Base-by-base conservation (phyloP, 2,888 invertebrate species). In the Epistrophella euchroma region DNA sequence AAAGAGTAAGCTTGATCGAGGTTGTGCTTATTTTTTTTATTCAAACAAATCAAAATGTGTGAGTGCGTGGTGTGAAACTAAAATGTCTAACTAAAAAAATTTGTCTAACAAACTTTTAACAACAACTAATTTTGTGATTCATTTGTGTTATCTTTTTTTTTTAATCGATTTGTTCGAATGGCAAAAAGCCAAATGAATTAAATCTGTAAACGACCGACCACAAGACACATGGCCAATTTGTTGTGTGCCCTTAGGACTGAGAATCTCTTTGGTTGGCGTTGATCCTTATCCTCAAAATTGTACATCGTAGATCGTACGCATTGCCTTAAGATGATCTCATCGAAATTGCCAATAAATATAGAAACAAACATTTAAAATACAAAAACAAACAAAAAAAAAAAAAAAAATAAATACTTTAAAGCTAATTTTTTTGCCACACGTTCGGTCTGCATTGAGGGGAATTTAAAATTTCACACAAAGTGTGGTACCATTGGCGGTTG, bases 61-160 rank as follows among this genome's bases (percentile, higher is more conserved):
- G 52, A 10, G 52, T 19, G 25, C 37, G n/a, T 64, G 17, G 35
- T 71, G 43, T 71, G 56, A 7, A 40, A 72, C 58, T 35, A 43
- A 77, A 72, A 7, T 37, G 19, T 60, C 66, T 85, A 45, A 58
- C 45, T 4, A 32, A 19, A 70, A 74, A 55, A 32, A 17, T 68
- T 64, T 58, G 64, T 75, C 84, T 84, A 86, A 81, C 81, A 70
- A 70, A 60, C 64, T 50, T 85, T 76, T 73, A 85, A 86, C 62
- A 68, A 75, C 40, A 35, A 80, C 85, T 62, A 81, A 78, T 32
- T 25, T 50, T 68, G 68, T 86, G 86, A 82, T 70, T 86, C 86
- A 86, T 70, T 66, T 56, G 32, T 45, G 9, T 56, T 75, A 56
- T 70, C 2, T n/a, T 68, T 32, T 47, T n/a, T 43, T 43, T 52